These are phyloP conservation scores for Bujurquina vittata DNA, from an alignment of 2,113 vertebrate genomes.

Conservation along the genomic window DNA sequence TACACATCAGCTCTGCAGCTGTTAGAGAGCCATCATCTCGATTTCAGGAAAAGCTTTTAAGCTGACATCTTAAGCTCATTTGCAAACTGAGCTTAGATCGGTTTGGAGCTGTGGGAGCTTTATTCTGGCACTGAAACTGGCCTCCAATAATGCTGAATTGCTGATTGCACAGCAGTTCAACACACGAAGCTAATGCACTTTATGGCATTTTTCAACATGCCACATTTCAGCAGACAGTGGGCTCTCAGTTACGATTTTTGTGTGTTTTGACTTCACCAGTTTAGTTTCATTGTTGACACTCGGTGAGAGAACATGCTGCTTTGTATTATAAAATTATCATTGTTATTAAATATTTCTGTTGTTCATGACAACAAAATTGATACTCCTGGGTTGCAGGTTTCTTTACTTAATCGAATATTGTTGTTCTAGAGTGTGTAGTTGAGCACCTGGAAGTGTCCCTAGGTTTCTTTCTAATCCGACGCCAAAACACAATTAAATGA, in stretches of 20 bases:
- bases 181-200: constrained; percentile 26
- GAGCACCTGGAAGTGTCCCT: not conserved
- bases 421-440: not conserved
- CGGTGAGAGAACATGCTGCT: not conserved
- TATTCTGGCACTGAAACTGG: constrained; percentile 66
- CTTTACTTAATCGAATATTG: not conserved
- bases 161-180: constrained; percentile 53
- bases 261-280: not conserved
- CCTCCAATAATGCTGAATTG: constrained; percentile 64
- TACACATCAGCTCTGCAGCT: constrained; percentile 32
- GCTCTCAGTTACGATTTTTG: not conserved
- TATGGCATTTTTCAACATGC: not conserved
- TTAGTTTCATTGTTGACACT: not conserved
- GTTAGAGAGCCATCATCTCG: constrained; percentile 59
- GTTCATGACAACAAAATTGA: not conserved
- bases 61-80: constrained; percentile 78
- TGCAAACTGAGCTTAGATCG: constrained; percentile 67
- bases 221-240: constrained; percentile 4
- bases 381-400: not conserved
- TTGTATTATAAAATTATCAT: not conserved
- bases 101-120: constrained; percentile 59
- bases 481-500: constrained; percentile 9
- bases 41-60: constrained; percentile 77
- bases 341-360: not conserved
- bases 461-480: not conserved